Evolutionary conservation across 2,113 vertebrate genomes (phyloP).

Genomic region (Zeus faber): DNA sequence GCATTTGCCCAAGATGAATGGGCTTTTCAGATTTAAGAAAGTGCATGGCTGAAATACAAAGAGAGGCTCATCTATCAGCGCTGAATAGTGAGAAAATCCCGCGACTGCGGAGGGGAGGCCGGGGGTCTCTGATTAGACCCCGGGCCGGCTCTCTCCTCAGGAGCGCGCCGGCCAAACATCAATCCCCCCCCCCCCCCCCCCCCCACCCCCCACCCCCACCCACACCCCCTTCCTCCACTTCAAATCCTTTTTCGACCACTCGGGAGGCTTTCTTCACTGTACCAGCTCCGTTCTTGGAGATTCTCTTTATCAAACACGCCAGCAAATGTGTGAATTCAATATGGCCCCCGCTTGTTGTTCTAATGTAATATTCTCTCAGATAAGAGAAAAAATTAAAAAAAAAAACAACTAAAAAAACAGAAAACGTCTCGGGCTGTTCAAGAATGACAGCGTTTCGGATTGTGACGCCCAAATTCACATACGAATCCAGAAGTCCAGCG

Average conservation of each 20-base stretch:
- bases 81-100: conserved; percentile 75
- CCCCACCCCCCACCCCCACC: too few relatives aligned
- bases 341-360: too few relatives aligned
- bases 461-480: too few relatives aligned
- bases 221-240: conserved; percentile 61
- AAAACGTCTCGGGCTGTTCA: too few relatives aligned
- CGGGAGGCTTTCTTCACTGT: conserved; percentile 64
- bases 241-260: conserved; percentile 71
- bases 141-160: conserved; percentile 57
- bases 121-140: conserved; percentile 70
- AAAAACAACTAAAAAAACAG: too few relatives aligned
- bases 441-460: too few relatives aligned
- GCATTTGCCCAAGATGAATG: conserved; percentile 72
- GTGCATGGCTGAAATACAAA: conserved; percentile 75
- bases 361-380: conserved; percentile 36
- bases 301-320: conserved; percentile 50
- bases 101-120: conserved; percentile 38
- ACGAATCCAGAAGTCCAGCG: conserved; percentile 27
- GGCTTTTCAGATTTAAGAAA: conserved; percentile 79
- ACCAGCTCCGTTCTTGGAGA: conserved; percentile 47
- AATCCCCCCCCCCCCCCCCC: conserved; percentile 46
- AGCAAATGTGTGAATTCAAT: conserved; percentile 44
- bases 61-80: conserved; percentile 76
- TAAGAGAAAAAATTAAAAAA: conserved; percentile 37
- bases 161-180: conserved; percentile 65